Conservation (phyloP, 2,797 vertebrate species). For the Triplophysa bombifrons region DNA sequence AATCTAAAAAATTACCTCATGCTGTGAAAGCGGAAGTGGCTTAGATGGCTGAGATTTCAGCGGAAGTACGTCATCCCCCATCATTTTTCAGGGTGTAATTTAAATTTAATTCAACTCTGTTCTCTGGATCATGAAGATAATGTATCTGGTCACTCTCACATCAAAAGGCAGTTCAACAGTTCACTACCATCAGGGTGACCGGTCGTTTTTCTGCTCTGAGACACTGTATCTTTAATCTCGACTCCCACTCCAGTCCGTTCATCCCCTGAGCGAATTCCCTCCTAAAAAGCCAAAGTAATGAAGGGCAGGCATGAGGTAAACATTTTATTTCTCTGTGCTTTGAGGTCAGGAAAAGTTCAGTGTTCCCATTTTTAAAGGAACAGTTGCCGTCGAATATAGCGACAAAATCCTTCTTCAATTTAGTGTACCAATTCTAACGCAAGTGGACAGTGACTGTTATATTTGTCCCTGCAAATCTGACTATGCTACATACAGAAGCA, state of each 20-base stretch:
- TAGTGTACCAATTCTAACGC: background rate
- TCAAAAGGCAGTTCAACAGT: no score
- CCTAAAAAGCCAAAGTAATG: constrained; percentile 35
- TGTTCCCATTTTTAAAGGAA: no score
- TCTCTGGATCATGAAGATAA: no score
- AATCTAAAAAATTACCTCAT: no score
- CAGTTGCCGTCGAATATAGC: background rate
- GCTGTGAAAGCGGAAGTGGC: no score
- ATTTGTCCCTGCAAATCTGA: background rate
- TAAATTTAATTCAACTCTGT: no score
- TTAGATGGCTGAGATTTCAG: no score
- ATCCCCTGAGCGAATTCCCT: constrained; percentile 11
- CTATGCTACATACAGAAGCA: background rate
- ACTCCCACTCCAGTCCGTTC: background rate
- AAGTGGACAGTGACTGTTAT: background rate
- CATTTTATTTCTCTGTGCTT: constrained; percentile 10
- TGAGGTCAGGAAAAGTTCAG: background rate
- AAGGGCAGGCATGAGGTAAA: constrained; percentile 43
- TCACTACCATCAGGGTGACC: no score
- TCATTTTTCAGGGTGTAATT: no score
- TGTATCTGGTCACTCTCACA: no score
- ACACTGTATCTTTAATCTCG: constrained; percentile 32
- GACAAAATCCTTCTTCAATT: background rate
- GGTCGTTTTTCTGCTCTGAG: background rate
- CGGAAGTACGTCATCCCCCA: no score